Evolutionary conservation across 2,113 vertebrate genomes (phyloP).

Genomic region (Amia ocellicauda): DNA sequence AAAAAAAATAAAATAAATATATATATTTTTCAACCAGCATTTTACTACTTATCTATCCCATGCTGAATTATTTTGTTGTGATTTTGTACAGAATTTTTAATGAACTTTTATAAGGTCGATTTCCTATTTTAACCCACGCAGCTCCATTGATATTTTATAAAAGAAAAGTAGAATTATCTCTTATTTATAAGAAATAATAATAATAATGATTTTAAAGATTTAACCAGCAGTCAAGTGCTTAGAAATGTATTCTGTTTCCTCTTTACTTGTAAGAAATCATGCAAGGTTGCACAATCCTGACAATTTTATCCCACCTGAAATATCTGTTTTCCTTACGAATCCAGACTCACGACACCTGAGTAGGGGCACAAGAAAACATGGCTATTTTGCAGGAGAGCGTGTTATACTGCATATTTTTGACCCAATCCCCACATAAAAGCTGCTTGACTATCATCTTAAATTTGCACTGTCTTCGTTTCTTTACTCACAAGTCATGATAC

Average conservation of each 20-base stretch:
- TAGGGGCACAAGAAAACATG: constrained; percentile 37
- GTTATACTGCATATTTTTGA: too few relatives aligned
- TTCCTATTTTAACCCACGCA: constrained; percentile 85
- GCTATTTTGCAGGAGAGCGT: neutral
- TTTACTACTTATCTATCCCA: constrained; percentile 87
- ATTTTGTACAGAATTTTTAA: constrained; percentile 93
- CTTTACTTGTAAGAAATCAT: constrained; percentile 75
- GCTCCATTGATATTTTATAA: constrained; percentile 86
- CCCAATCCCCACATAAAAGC: constrained; percentile 50
- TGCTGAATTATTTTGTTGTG: constrained; percentile 89
- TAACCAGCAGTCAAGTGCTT: constrained; percentile 86
- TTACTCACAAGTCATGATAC: constrained; percentile 20
- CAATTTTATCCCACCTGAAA: constrained; percentile 59
- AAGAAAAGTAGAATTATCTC: constrained; percentile 70
- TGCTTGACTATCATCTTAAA: constrained; percentile 83
- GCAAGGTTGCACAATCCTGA: constrained; percentile 68
- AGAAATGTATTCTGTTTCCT: constrained; percentile 81
- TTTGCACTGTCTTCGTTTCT: constrained; percentile 73
- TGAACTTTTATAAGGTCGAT: constrained; percentile 88
- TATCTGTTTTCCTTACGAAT: constrained; percentile 41
- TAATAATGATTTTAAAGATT: constrained; percentile 68
- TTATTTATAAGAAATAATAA: constrained; percentile 77
- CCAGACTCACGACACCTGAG: constrained; percentile 49
- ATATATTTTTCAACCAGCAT: constrained; percentile 90
- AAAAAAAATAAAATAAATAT: constrained; percentile 77